Base-by-base conservation (phyloP, 1,140 invertebrate species). In the Heliconius hermathena region DNA sequence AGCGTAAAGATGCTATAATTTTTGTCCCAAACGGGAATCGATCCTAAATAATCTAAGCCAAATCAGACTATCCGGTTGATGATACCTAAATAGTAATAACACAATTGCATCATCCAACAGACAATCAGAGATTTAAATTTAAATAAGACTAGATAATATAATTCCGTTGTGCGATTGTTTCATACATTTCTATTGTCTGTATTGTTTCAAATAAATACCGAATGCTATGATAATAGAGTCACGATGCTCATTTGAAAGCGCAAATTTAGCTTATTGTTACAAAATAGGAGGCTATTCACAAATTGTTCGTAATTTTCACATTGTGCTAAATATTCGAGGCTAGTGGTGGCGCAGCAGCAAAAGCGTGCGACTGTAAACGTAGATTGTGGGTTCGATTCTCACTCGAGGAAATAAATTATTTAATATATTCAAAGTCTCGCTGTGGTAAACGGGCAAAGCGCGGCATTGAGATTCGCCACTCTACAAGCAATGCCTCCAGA, bases 211-310 rank as follows among this genome's bases (percentile, higher is more conserved):
- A 29, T 66, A 66, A 66, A 66, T 66, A 66, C 57, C 57, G 57
- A 66, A 66, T 16, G 57, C 57, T 66, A 66, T 22, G 57, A 76
- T 76, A 76, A 76, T 76, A 76, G 46, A 49, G 41, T 2, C 29
- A 74, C 57, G 49, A 74, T 74, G 26, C 16, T 36, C 57, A 38
- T 41, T 38, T 38, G 74, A 41, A 76, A 74, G 52, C 52, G 52
- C 26, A 70, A 66, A 66, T 66, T 76, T 38, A n/a, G 60, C 3
- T 49, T 41, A 70, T 76, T 76, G 74, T 76, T 70, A 66, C 57
- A 9, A 9, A 66, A 66, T 22, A 66, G n/a, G 57, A 26, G 22
- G 57, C 22, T 66, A 66, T 66, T 26, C 22, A 66, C 22, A 26
- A 66, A 11, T 29, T 3, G 11, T 66, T 66, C 22, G 57, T 66